Conservation (phyloP, 2,888 invertebrate species). For the Sminthurinus aureus region DNA sequence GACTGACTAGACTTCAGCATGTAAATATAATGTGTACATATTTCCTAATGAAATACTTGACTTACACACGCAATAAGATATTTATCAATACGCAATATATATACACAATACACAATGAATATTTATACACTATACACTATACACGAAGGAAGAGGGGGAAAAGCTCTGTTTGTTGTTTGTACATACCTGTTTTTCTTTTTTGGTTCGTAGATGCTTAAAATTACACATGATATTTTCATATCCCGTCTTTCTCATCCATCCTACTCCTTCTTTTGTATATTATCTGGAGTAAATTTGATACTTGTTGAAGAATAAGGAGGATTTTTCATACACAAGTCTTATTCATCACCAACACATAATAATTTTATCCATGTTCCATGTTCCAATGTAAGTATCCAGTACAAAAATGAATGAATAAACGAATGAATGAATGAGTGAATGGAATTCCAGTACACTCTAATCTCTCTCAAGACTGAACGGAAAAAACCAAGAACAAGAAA, state of each 20-base stretch:
- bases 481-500: not conserved
- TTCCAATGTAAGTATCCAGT: not conserved
- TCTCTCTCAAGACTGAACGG: too few species aligned
- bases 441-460: conserved; percentile 18
- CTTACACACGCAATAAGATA: conserved; percentile 13
- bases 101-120: conserved; percentile 3
- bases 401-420: not conserved
- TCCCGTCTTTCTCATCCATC: too few species aligned
- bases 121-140: not conserved
- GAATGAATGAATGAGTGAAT: conserved; percentile 19
- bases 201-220: too few species aligned
- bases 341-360: not conserved
- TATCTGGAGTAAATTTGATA: not conserved
- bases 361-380: not conserved
- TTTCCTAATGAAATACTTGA: not conserved
- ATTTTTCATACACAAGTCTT: not conserved
- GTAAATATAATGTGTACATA: too few species aligned
- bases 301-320: not conserved
- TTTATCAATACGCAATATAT: not conserved
- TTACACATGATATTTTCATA: too few species aligned
- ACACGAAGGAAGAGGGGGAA: not conserved
- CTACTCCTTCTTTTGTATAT: too few species aligned
- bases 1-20: not conserved
- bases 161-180: too few species aligned
- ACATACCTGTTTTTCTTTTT: not conserved